Evolutionary conservation across 2,113 vertebrate genomes (phyloP).

Genomic region (Oriolus oriolus): DNA sequence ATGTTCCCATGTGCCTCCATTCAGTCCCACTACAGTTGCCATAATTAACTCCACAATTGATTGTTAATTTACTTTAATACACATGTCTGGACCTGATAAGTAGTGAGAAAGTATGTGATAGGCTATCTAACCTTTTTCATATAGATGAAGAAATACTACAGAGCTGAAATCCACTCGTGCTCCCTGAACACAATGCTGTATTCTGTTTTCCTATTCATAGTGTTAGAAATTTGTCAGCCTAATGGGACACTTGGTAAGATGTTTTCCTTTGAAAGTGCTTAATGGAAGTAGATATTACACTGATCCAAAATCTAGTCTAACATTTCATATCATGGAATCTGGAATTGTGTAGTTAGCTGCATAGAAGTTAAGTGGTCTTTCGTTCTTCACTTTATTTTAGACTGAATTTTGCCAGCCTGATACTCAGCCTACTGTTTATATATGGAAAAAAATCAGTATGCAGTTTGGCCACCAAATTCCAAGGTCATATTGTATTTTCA

Average conservation of each 20-base stretch:
- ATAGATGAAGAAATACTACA: constrained; percentile 58
- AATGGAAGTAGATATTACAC: constrained; percentile 67
- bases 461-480: not conserved
- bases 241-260: constrained; percentile 75
- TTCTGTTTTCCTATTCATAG: constrained; percentile 58
- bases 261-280: constrained; percentile 76
- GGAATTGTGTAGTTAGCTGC: constrained; percentile 43
- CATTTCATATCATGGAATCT: constrained; percentile 44
- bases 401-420: not conserved
- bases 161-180: constrained; percentile 57
- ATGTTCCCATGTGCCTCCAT: constrained; percentile 23
- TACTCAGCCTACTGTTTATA: not conserved
- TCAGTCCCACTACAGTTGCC: constrained; percentile 45
- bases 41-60: constrained; percentile 66
- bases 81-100: constrained; percentile 43
- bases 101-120: constrained; percentile 39
- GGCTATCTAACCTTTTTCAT: constrained; percentile 52
- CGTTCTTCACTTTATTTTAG: constrained; percentile 10
- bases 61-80: constrained; percentile 63
- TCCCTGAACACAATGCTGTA: constrained; percentile 41
- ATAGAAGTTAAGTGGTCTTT: constrained; percentile 33
- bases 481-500: not conserved
- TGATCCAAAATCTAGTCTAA: constrained; percentile 70
- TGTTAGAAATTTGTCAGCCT: constrained; percentile 75
- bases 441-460: not conserved